These are phyloP conservation scores for Gavia stellata DNA, from an alignment of 2,113 vertebrate genomes.

Conservation along the genomic window DNA sequence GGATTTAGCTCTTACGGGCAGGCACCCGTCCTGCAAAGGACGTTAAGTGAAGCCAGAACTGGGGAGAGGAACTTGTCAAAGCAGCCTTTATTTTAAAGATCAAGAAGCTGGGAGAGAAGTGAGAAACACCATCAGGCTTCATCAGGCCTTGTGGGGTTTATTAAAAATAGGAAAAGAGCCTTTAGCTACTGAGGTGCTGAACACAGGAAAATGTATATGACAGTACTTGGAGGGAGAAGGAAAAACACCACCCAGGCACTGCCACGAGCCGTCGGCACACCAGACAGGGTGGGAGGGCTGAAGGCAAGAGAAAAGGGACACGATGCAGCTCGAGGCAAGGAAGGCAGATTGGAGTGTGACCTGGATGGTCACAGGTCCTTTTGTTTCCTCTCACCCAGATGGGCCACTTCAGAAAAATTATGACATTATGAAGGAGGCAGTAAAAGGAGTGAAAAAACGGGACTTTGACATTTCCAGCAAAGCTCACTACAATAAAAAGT, in stretches of 20 bases:
- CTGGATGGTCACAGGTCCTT: background rate
- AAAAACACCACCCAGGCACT: background rate
- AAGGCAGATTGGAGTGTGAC: background rate
- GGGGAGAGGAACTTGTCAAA: background rate
- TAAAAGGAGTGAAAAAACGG: background rate
- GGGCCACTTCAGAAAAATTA: background rate
- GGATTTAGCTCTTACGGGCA: background rate
- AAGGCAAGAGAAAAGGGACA: background rate
- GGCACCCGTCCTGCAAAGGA: background rate
- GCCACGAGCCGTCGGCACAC: fast-evolving
- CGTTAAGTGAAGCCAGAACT: background rate
- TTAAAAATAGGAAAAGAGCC: background rate
- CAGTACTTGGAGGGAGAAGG: background rate
- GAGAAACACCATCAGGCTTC: background rate
- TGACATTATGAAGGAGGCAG: background rate
- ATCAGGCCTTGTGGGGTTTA: background rate
- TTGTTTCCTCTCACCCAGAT: background rate
- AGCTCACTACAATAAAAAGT: background rate
- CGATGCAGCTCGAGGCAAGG: fast-evolving
- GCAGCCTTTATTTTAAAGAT: background rate
- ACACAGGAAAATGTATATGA: background rate
- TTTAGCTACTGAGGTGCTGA: background rate
- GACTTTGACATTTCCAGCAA: background rate
- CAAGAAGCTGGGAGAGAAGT: background rate
- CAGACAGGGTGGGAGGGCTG: background rate